phyloP scores from a whole-genome alignment of 2,888 invertebrate species.

The Beris chalybata region DNA sequence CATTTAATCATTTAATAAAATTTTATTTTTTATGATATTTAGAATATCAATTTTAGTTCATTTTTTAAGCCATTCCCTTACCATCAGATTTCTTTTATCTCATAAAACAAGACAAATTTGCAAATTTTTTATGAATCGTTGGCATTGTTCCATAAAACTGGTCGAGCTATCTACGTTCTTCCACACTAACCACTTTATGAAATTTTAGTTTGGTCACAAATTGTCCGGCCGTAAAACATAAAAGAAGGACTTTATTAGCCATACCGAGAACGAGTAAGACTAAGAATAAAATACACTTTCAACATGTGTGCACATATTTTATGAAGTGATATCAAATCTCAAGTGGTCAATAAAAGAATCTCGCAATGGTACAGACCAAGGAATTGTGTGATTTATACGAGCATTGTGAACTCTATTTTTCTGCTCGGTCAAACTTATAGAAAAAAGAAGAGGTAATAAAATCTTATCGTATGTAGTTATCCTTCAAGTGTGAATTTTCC shows the following conservation, averaged over 20 bases:
- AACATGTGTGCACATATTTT: slow-evolving; percentile 39
- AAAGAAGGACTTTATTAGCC: slow-evolving; percentile 32
- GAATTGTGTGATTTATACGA: too few relatives aligned
- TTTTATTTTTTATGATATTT: too few relatives aligned
- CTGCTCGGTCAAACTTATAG: too few relatives aligned
- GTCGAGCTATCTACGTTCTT: slow-evolving; percentile 16
- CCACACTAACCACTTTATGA: slow-evolving; percentile 35
- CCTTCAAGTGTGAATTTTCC: too few relatives aligned
- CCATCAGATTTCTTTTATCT: too few relatives aligned
- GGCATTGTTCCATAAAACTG: slow-evolving; percentile 16
- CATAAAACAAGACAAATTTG: slow-evolving; percentile 17
- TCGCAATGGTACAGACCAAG: slow-evolving; percentile 27
- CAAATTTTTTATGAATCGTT: slow-evolving; percentile 1
- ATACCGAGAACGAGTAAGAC: background rate
- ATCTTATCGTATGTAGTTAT: too few relatives aligned
- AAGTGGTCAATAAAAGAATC: slow-evolving; percentile 39
- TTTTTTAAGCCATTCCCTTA: too few relatives aligned
- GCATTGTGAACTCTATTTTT: too few relatives aligned
- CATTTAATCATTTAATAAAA: too few relatives aligned
- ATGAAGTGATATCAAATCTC: slow-evolving; percentile 39
- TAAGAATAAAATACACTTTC: slow-evolving; percentile 31
- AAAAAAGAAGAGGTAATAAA: too few relatives aligned
- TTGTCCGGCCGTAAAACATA: slow-evolving; percentile 35
- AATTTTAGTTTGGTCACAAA: slow-evolving; percentile 37
- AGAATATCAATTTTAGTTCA: too few relatives aligned